Base-by-base conservation (phyloP, 2,888 invertebrate genomes). In the Cerastoderma edule region DNA sequence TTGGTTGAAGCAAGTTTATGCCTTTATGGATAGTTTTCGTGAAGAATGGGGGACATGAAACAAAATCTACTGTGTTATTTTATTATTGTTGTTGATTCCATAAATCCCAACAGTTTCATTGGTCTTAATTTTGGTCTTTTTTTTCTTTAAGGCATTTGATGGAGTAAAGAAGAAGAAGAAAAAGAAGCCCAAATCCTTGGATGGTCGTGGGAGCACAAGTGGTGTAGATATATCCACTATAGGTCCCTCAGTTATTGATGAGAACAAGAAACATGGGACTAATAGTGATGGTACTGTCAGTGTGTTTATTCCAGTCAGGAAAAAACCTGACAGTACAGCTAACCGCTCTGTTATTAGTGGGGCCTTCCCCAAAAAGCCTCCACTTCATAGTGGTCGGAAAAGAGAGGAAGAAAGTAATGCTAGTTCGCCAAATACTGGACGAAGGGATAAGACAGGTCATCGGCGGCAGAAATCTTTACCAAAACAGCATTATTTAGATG, bases 111-210 rank as follows among this genome's bases (percentile, higher is more conserved):
- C n/a, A n/a, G n/a, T n/a, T n/a, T n/a, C n/a, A n/a, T n/a, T n/a
- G n/a, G n/a, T n/a, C n/a, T n/a, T n/a, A n/a, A n/a, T n/a, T n/a
- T n/a, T 67, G 39, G 28, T 24, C 39, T 44, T 44, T 30, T 72
- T 13, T 64, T 46, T 33, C 10, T 57, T 75, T n/a, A 46, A 81
- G 81, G 54, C 32, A 19, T 64, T 46, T 32, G 84, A 84, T 70
- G 80, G 64, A 27, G 44, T 63, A 13, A 80, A 79, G 33, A 80
- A 78, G 67, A 84, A 83, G 66, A 84, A 84, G 81, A 83, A 79
- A 54, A 84, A 84, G 74, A 84, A 79, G 67, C 72, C 75, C 30
- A 83, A 79, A 74, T 65, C 57, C 35, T 33, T 68, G 10, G 84
- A 80, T 54, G 53, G 60, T 27, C 75, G 28, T 66, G 33, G 13